These are phyloP conservation scores for Tetragnatha montana DNA, from an alignment of 2,888 invertebrate species.

Conservation along the genomic window DNA sequence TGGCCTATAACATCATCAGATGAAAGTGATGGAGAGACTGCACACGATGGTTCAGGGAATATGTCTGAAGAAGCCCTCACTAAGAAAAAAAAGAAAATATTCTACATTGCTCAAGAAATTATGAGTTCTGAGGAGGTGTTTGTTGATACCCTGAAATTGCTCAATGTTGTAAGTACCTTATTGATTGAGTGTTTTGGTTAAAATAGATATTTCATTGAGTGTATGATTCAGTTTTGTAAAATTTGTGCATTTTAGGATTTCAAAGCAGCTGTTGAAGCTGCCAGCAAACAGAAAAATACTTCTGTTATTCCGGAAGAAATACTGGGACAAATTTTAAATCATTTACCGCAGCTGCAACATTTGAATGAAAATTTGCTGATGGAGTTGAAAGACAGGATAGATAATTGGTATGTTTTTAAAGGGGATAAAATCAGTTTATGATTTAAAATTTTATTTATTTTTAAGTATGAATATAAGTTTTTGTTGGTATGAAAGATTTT, in stretches of 20 bases:
- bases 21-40: conserved; percentile 70
- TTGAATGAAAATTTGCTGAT: conserved; percentile 79
- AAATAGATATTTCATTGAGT: background rate
- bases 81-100: conserved; percentile 76
- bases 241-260: conserved; percentile 74
- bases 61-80: conserved; percentile 69
- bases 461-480: too few relatives aligned
- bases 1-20: conserved; percentile 71
- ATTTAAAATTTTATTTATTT: too few relatives aligned
- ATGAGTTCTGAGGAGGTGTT: conserved; percentile 79
- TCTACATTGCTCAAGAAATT: conserved; percentile 79
- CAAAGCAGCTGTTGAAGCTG: conserved; percentile 75
- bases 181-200: background rate
- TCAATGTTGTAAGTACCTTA: conserved; percentile 76
- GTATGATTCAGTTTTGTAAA: background rate
- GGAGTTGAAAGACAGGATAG: conserved; percentile 78
- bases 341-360: conserved; percentile 79
- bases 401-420: conserved; percentile 77
- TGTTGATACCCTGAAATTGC: conserved; percentile 79
- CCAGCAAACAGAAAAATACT: conserved; percentile 74
- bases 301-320: conserved; percentile 77
- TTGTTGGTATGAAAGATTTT: too few relatives aligned
- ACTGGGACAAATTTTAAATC: conserved; percentile 78
- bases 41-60: conserved; percentile 30
- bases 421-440: too few relatives aligned